These are phyloP conservation scores for Notiomystis cincta DNA, from an alignment of 2,113 vertebrate species.

Conservation along the genomic window DNA sequence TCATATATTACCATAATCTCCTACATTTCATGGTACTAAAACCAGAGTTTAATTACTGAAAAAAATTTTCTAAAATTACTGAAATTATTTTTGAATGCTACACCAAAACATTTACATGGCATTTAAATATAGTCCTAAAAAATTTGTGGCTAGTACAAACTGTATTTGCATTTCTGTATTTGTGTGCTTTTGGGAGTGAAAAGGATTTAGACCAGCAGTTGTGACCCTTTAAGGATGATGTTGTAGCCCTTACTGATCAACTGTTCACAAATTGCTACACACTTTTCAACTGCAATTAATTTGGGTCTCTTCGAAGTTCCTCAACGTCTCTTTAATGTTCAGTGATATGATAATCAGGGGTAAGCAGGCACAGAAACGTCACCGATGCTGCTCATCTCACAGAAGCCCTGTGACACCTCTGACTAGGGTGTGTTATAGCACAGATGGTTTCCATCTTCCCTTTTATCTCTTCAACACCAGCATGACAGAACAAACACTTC, in stretches of 20 bases:
- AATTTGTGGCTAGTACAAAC: neutral
- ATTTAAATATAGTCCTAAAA: neutral
- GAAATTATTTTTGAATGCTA: neutral
- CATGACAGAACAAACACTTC: neutral
- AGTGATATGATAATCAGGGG: neutral
- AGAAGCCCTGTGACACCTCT: neutral
- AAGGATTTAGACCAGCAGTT: neutral
- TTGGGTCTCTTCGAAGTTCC: neutral
- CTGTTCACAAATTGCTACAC: neutral
- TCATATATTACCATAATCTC: neutral
- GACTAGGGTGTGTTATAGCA: neutral
- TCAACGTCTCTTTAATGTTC: neutral
- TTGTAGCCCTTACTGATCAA: neutral
- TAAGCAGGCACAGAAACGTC: neutral
- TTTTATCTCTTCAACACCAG: neutral
- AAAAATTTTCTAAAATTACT: neutral
- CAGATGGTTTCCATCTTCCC: neutral
- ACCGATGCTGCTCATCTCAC: rapidly evolving
- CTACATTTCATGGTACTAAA: neutral
- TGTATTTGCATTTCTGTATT: neutral
- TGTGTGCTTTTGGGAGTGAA: neutral
- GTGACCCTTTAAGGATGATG: neutral
- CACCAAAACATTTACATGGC: neutral
- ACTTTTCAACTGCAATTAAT: neutral
- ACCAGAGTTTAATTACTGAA: neutral